Percentiles rank a stretch among this genome's conserved stretches.
These are phyloP conservation scores for Eulemur coronatus DNA, from an alignment of 2,797 vertebrate species.

Conservation along the genomic window DNA sequence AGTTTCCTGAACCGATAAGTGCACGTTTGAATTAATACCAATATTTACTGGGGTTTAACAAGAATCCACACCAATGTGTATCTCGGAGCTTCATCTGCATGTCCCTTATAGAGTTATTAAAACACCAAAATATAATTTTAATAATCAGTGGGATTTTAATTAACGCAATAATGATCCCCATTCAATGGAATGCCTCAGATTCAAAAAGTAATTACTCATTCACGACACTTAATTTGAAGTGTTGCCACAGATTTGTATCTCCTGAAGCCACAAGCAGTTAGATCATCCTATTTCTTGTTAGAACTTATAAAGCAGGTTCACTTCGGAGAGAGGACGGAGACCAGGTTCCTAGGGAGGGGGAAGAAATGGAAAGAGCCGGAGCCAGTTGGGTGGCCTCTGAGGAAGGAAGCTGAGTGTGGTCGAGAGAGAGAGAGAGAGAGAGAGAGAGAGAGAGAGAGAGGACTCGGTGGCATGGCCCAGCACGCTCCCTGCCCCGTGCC, in stretches of 20 bases:
- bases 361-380: neutral
- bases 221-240: conserved; percentile 79
- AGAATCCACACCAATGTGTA: conserved; percentile 55
- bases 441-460: fast-evolving
- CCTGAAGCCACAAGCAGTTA: conserved; percentile 73
- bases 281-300: conserved; percentile 64
- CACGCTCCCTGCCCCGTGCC: fast-evolving
- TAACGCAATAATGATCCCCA: conserved; percentile 77
- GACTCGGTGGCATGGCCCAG: fast-evolving
- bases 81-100: conserved; percentile 71
- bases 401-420: neutral
- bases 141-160: conserved; percentile 81
- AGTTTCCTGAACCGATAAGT: conserved; percentile 10
- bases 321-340: conserved; percentile 55
- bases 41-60: conserved; percentile 73
- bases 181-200: conserved; percentile 73
- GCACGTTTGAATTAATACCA: conserved; percentile 56
- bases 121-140: conserved; percentile 76
- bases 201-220: conserved; percentile 81
- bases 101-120: conserved; percentile 79
- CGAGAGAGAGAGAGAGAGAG: fast-evolving
- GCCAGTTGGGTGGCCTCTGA: neutral
- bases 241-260: conserved; percentile 78
- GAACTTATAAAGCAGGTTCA: conserved; percentile 68
- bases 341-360: neutral